These are phyloP conservation scores for Spisula subtruncata DNA, from an alignment of 2,888 invertebrate genomes.

Conservation along the genomic window DNA sequence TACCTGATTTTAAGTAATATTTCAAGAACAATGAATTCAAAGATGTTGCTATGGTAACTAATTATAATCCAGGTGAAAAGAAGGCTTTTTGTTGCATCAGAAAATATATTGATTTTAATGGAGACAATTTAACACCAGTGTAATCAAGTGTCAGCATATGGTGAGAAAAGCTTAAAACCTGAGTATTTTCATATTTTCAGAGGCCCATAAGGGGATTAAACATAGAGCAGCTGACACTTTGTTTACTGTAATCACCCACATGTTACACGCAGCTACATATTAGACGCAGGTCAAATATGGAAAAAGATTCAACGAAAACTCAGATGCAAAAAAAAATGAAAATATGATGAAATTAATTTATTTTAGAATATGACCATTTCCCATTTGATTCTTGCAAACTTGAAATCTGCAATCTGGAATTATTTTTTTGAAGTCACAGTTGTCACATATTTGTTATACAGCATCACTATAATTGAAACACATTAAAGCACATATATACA, in stretches of 20 bases:
- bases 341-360: background rate
- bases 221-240: too few species aligned
- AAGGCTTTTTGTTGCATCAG: background rate
- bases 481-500: too few species aligned
- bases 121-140: background rate
- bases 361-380: too few species aligned
- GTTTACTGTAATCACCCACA: too few species aligned
- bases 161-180: background rate
- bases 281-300: too few species aligned
- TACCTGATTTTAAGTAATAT: background rate
- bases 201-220: background rate
- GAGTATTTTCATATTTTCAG: background rate
- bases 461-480: too few species aligned
- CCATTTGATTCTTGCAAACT: too few species aligned
- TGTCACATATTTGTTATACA: too few species aligned
- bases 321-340: background rate
- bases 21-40: background rate
- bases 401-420: too few species aligned
- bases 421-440: too few species aligned
- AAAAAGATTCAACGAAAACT: too few species aligned
- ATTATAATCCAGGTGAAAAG: conserved; percentile 24
- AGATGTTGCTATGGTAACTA: background rate
- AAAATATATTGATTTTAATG: background rate
- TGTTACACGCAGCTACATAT: too few species aligned
- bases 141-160: background rate